Base-by-base conservation (phyloP, 2,113 vertebrate species). In the Baryphthengus martii region DNA sequence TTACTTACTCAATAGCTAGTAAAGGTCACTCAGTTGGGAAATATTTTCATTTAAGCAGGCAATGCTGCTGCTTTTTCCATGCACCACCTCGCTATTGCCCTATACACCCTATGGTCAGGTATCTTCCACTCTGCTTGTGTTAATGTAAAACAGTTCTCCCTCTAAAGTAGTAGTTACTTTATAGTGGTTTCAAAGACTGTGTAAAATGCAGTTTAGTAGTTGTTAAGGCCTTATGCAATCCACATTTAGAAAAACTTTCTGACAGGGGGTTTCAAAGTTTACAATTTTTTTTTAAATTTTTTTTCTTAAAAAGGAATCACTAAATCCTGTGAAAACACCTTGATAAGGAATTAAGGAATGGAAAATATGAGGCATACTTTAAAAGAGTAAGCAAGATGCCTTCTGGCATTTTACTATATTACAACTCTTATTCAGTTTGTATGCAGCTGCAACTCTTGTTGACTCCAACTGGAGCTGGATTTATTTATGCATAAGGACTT, bases 381-480 rank as follows among this genome's bases (percentile, higher is more conserved):
- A 91, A 94, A 97, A 94, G 8, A 66, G 76, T 91, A 97, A 96
- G 75, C 62, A 93, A 95, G 94, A 88, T 71, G 29, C 72, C 88
- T 83, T 87, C 92, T 76, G 63, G 56, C 29, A 7, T 91, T 97
- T 94, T 89, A 86, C 53, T 86, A 3, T 62, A 28, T 31, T 49
- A 58, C n/a, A 66, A 42, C 23, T 70, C 13, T 6, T 67, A 21
- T 63, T 80, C 37, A 62, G 31, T 89, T 49, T 47, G 35, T 28
- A 59, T 35, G 75, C 42, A 74, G 28, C n/a, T 80, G 67, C 29
- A 84, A 45, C 23, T 75, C 29, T 49, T 70, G 33, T 74, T 79
- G n/a, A 65, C 40, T 70, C 35, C 40, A 55, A 62, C 14, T 59
- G 35, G 31, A 75, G 19, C 2, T 90, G 52, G 40, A 62, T 94